These are phyloP conservation scores for chimpanzee (Pan troglodytes) DNA, from an alignment of 2,113 vertebrate species.

Conservation along the genomic window DNA sequence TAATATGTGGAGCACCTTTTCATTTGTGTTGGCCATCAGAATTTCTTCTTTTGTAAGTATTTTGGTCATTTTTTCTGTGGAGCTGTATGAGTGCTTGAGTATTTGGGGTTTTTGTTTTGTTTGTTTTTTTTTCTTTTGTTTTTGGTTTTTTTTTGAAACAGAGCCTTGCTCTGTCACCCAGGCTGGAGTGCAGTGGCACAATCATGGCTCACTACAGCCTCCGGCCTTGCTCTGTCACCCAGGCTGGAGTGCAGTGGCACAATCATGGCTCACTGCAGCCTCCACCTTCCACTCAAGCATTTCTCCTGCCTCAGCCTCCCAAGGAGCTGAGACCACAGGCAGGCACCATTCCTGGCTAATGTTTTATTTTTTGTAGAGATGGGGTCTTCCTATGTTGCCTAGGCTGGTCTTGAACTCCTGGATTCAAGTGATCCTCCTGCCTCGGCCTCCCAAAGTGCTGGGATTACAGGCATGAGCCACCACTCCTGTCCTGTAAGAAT, in stretches of 20 bases:
- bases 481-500: background rate
- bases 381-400: no score
- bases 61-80: background rate
- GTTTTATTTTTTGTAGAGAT: no score
- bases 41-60: background rate
- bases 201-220: no score
- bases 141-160: background rate
- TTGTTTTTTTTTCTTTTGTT: background rate
- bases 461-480: no score
- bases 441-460: no score
- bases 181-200: background rate
- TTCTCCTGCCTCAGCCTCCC: no score
- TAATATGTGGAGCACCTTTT: background rate
- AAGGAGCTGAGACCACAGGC: no score
- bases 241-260: background rate
- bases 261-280: no score
- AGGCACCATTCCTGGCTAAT: no score
- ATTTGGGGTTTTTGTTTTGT: background rate
- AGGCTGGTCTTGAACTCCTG: no score
- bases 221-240: background rate
- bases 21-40: background rate
- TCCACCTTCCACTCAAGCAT: no score
- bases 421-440: no score
- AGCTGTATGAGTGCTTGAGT: background rate
- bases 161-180: background rate